These are phyloP conservation scores for Thinocorus orbignyianus DNA, from an alignment of 2,113 vertebrate species.

Conservation along the genomic window DNA sequence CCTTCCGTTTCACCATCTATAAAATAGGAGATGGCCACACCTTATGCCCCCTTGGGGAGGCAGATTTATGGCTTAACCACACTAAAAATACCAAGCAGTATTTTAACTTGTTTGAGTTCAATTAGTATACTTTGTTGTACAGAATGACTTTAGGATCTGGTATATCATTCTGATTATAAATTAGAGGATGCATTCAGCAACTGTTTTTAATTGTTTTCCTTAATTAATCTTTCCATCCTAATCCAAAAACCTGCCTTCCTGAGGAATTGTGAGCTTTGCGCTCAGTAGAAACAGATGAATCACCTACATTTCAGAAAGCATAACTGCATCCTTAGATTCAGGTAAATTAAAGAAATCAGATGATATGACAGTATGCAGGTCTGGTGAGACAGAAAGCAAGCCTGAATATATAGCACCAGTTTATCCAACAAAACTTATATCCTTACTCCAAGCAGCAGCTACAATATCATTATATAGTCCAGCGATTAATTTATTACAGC, in stretches of 20 bases:
- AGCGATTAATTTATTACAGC: background rate
- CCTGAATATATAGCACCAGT: no score
- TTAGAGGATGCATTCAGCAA: background rate
- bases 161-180: background rate
- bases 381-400: background rate
- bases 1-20: background rate
- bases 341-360: background rate
- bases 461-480: background rate
- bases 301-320: background rate
- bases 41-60: background rate
- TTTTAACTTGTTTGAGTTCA: background rate
- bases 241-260: background rate
- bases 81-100: background rate
- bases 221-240: background rate
- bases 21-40: background rate
- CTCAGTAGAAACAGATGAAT: background rate
- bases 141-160: background rate
- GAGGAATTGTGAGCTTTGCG: background rate
- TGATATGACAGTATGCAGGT: background rate
- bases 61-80: background rate
- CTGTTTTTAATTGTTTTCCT: background rate
- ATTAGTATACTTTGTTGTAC: background rate
- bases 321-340: background rate
- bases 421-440: background rate
- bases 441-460: background rate